Evolutionary conservation across 2,888 invertebrate genomes (phyloP), one percentile per base, ranked within the genome.

Genomic region (Piscicola geometra): DNA sequence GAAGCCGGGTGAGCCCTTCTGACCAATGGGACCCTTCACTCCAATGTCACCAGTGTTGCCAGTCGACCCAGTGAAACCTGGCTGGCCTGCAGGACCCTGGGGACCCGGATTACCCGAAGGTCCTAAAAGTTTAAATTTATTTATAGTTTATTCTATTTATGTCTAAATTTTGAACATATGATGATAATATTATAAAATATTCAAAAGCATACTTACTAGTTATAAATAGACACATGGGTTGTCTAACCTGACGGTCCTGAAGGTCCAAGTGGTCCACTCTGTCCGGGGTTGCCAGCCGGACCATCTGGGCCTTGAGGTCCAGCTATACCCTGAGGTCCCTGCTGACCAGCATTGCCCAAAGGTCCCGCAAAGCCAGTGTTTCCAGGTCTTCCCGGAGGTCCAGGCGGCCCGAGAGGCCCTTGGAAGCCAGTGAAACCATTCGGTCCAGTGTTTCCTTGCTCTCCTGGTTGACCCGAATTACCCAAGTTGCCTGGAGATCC

Each of bases 91-190:
- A 1, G 60, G 1, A 56, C 78, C 77, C n/a, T 47, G 41, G 15
- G 68, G 71, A 52, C 80, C 80, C 1, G 75, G 50, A 33, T 64
- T 60, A 18, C 80, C 80, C 50, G 78, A 64, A 28, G 28, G 70
- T 28, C 80, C 80, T 30, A 50, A 18, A 15, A 66, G 15, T 66
- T 68, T 68, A 25, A 68, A 68, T 33, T 68, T 68, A n/a, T n/a
- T 68, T 25, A 32, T 1, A 68, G 5, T 68, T 28, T 18, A 50
- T 50, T 50, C 52, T 18, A 50, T 50, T 50, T 50, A 50, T 18
- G 52, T 50, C n/a, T n/a, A n/a, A n/a, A n/a, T 50, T 50, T 50
- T 18, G n/a, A 64, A n/a, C 5, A 9, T 18, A 25, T 64, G 64
- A 64, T 25, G 30, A 64, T 18, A 64, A 64, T 25, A 15, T 18